Evolutionary conservation across 2,797 vertebrate species (phyloP), one percentile per base, ranked within the genome.

Genomic region (Lacerta agilis): DNA sequence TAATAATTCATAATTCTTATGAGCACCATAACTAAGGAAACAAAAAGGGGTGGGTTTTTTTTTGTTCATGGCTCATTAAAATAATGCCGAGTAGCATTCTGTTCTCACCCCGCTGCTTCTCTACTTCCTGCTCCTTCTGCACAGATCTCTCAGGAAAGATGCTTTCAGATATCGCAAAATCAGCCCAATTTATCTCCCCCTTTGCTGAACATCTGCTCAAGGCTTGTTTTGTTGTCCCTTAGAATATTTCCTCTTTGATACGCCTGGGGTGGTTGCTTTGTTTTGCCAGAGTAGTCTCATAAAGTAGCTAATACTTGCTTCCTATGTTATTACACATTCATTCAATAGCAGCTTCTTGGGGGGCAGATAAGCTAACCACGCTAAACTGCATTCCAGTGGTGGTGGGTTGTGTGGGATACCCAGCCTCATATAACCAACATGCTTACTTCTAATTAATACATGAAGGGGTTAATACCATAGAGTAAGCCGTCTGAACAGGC

Each of bases 1-100:
- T 85, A 86, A 89, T 89, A 81, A 89, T 86, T 89, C 71, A 89
- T 89, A 81, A 85, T 86, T 76, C 43, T 76, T 67, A 88, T 36
- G 78, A 67, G 83, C 55, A 23, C 45, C 43, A 41, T 82, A 76
- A 85, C 41, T 17, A 76, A 86, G 83, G 83, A 86, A 89, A 86
- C 66, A 71, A 86, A 66, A 27, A 69, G 33, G 45, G 45, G 45
- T 9, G 49, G 3, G n/a, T n/a, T n/a, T 10, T 77, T 85, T 89
- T 75, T 55, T 61, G 20, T 49, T 43, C 79, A 55, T 18, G 36
- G 43, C 61, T 76, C 61, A 55, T 76, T 55, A 55, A 18, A 73
- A 76, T 76, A 80, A 76, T 80, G 58, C 29, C 23, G 1, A 55
- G 29, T 10, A 55, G 18, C 64, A 38, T 76, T 77, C 5, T 82